Percentiles rank a stretch among this genome's conserved stretches.
Conservation (phyloP, 2,888 invertebrate genomes). For the Pemphredon lugubris region DNA sequence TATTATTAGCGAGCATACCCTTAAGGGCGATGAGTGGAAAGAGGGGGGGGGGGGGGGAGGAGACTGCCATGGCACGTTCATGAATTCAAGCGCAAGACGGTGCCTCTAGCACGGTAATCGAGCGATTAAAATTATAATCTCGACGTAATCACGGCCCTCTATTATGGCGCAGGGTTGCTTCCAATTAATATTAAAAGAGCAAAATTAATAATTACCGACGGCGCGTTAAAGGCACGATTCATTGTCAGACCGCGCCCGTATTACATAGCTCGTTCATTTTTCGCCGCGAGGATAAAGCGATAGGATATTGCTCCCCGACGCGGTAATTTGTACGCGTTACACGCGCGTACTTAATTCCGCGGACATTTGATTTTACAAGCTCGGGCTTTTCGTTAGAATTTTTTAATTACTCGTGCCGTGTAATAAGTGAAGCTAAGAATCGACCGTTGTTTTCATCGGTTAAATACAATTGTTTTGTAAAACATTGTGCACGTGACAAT, state of each 20-base stretch:
- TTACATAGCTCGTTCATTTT: neutral
- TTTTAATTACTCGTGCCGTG: neutral
- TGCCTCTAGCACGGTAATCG: constrained; percentile 41
- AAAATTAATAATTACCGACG: constrained; percentile 61
- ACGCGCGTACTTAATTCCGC: too few species aligned
- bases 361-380: neutral
- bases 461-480: too few species aligned
- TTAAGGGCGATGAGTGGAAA: constrained; percentile 21
- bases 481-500: too few species aligned
- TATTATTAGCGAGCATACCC: constrained; percentile 52
- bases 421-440: too few species aligned
- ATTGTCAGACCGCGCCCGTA: neutral
- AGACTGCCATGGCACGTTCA: constrained; percentile 22
- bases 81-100: constrained; percentile 20
- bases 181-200: constrained; percentile 62
- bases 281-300: too few species aligned
- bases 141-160: constrained; percentile 47
- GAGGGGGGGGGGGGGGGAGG: neutral
- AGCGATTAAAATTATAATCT: constrained; percentile 65
- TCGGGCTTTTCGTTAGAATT: neutral
- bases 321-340: too few species aligned
- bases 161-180: constrained; percentile 19
- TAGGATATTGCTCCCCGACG: too few species aligned
- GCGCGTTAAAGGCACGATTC: constrained; percentile 22
- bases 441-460: too few species aligned